Evolutionary conservation across 2,113 vertebrate species (phyloP), one percentile per base, ranked within the genome.

Genomic region (Echinops telfairi): DNA sequence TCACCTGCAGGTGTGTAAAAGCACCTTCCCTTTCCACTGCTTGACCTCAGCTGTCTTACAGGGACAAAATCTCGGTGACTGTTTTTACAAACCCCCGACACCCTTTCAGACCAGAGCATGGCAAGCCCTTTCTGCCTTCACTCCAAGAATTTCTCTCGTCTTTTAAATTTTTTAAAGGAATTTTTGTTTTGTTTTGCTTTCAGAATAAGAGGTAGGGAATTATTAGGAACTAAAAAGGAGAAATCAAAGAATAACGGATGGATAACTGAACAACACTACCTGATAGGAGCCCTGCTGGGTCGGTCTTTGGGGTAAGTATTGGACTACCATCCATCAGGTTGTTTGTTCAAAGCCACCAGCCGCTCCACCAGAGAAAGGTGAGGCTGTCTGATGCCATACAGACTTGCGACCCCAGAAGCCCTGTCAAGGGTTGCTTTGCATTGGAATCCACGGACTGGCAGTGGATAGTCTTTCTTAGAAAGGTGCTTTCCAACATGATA

Each of bases 401-500:
- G 12, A 53, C 47, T 53, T 53, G 47, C 47, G 10, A 53, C 64
- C 64, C 29, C 4, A 3, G 25, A 66, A 7, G 10, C 64, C 25
- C 64, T 66, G 25, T 66, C 9, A 10, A 66, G 20, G 64, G 64
- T 27, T 25, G 25, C 64, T 66, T 11, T 66, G 22, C 4, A 3
- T 66, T 29, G 25, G 64, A 27, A 66, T 27, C 64, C 23, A 66
- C 64, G 29, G 22, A 23, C 23, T 66, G 64, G 64, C 64, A 66
- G 22, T 66, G 9, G 20, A 27, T 91, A 7, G 73, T 40, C 77
- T 93, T 95, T 86, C n/a, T 75, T 76, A 86, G 16, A 36, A 86
- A 80, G 47, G 33, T 53, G 33, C 19, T 76, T 88, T 80, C 10
- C 19, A 75, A 64, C 70, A 36, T n/a, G 82, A 80, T 62, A 75